phyloP scores from a whole-genome alignment of 2,797 vertebrate species.

The Myotis planiceps region DNA sequence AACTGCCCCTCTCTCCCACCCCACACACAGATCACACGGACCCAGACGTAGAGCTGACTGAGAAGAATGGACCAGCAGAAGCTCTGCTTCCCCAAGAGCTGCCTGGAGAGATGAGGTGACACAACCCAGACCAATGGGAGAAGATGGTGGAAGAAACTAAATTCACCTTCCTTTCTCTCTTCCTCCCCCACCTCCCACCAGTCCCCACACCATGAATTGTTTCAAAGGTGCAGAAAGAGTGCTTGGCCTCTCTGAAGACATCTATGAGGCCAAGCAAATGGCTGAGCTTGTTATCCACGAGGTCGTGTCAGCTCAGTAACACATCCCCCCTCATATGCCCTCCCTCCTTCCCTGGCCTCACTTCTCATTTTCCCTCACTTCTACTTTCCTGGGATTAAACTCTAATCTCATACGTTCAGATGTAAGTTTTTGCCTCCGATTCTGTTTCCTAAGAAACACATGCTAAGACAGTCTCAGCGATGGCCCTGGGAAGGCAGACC shows the following conservation, averaged over 20 bases:
- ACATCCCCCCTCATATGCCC: neutral
- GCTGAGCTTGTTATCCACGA: neutral
- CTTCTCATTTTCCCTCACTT: neutral
- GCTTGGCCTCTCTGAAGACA: neutral
- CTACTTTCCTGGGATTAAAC: neutral
- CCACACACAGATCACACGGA: neutral
- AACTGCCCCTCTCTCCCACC: neutral
- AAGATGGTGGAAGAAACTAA: neutral
- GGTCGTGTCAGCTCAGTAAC: neutral
- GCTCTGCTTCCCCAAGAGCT: neutral
- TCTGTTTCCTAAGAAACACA: neutral
- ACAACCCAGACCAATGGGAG: neutral
- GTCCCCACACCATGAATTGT: neutral
- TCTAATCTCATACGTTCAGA: neutral
- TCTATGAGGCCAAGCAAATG: neutral
- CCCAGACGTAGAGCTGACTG: neutral
- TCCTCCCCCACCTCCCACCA: neutral
- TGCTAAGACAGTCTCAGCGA: neutral
- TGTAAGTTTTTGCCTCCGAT: neutral
- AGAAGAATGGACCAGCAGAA: neutral
- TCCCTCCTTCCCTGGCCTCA: neutral
- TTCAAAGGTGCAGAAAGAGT: neutral
- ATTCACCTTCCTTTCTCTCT: neutral
- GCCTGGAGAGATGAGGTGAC: neutral
- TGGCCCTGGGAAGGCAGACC: neutral